Evolutionary conservation across 1,140 invertebrate species (phyloP).

Genomic region (Hylyphantes graminicola): DNA sequence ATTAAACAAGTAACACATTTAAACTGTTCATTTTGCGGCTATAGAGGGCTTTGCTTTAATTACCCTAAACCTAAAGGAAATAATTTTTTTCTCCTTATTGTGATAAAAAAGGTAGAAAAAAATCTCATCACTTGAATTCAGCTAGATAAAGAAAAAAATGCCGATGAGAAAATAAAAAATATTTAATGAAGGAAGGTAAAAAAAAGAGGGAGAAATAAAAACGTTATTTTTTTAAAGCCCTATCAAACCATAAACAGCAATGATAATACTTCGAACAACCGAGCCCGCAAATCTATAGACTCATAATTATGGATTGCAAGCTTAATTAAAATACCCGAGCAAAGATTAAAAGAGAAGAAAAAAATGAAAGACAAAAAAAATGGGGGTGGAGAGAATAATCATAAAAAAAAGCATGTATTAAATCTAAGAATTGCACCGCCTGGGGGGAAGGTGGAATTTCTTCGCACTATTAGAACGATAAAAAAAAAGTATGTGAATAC

Average conservation of each 20-base stretch:
- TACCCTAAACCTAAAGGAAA: slow-evolving; percentile 59
- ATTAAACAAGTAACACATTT: slow-evolving; percentile 59
- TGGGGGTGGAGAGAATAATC: neutral
- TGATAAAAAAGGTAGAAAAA: slow-evolving; percentile 44
- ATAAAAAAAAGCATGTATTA: slow-evolving; percentile 39
- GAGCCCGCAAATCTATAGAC: slow-evolving; percentile 58
- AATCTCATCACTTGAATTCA: slow-evolving; percentile 51
- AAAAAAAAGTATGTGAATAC: slow-evolving; percentile 25
- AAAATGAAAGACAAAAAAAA: slow-evolving; percentile 16
- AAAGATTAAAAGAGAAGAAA: slow-evolving; percentile 22
- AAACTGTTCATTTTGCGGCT: slow-evolving; percentile 60
- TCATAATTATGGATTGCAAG: slow-evolving; percentile 60
- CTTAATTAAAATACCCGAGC: slow-evolving; percentile 59
- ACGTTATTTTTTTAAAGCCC: slow-evolving; percentile 55
- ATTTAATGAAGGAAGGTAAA: slow-evolving; percentile 1
- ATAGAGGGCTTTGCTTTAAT: slow-evolving; percentile 59
- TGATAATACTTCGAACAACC: slow-evolving; percentile 46
- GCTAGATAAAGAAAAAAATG: slow-evolving; percentile 16
- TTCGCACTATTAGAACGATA: slow-evolving; percentile 28
- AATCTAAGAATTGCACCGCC: slow-evolving; percentile 11
- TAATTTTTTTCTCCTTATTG: slow-evolving; percentile 32
- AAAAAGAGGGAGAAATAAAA: slow-evolving; percentile 38
- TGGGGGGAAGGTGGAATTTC: slow-evolving; percentile 23
- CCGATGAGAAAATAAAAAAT: slow-evolving; percentile 27
- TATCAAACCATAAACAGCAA: slow-evolving; percentile 58